Conservation (phyloP, 2,113 vertebrate species). For the Pachycephala philippinensis region DNA sequence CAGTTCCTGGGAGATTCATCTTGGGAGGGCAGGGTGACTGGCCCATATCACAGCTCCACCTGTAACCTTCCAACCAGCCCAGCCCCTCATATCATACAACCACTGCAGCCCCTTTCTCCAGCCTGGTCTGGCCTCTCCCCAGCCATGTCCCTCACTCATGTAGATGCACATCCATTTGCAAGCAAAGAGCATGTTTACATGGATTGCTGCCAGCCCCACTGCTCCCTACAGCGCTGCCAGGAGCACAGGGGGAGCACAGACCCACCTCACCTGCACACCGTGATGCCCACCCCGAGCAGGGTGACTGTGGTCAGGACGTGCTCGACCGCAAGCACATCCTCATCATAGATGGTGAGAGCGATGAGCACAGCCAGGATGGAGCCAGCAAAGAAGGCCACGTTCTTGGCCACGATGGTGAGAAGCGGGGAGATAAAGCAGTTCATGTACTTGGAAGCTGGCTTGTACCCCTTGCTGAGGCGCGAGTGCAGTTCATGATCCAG, state of each 20-base stretch:
- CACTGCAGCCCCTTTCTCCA: not conserved
- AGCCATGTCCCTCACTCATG: not conserved
- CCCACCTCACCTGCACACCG: constrained; percentile 88
- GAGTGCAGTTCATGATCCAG: constrained; percentile 95
- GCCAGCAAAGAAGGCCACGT: constrained; percentile 94
- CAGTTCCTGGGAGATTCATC: not conserved
- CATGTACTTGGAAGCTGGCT: constrained; percentile 98
- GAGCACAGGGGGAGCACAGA: not conserved
- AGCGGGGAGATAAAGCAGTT: constrained; percentile 96
- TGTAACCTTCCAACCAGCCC: not conserved
- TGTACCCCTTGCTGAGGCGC: constrained; percentile 94
- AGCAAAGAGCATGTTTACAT: not conserved
- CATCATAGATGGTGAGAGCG: constrained; percentile 95
- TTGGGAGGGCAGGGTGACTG: not conserved
- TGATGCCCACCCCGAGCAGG: constrained; percentile 92
- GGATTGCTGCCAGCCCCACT: not conserved
- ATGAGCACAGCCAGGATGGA: constrained; percentile 96
- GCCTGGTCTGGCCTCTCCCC: not conserved
- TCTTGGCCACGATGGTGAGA: constrained; percentile 93
- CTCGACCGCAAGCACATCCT: constrained; percentile 93
- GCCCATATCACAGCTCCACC: not conserved
- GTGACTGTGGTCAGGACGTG: constrained; percentile 95
- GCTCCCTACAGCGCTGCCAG: not conserved
- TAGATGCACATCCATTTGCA: not conserved
- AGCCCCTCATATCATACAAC: not conserved